Conservation (phyloP, 1,140 invertebrate genomes). For the Drosophila hydei region DNA sequence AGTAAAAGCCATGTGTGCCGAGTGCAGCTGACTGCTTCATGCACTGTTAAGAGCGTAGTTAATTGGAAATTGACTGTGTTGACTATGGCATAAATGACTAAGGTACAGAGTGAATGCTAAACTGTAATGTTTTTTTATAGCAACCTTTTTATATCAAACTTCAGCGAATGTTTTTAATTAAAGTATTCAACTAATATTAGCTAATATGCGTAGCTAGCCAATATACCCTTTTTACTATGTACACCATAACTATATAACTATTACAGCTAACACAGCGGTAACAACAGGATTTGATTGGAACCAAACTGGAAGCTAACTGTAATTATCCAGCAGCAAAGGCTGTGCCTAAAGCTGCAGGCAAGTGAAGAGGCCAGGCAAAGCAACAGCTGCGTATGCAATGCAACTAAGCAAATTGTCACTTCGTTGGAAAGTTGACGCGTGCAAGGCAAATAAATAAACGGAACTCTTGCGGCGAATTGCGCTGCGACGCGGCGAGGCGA, state of each 20-base stretch:
- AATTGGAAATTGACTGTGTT: too few relatives aligned
- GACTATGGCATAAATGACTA: too few relatives aligned
- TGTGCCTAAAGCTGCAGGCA: neutral
- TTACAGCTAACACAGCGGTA: neutral
- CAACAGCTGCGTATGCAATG: slow-evolving; percentile 41
- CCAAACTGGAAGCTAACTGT: slow-evolving; percentile 20
- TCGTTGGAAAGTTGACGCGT: slow-evolving; percentile 61
- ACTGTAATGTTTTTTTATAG: too few relatives aligned
- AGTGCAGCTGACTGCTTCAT: neutral
- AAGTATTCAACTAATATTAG: too few relatives aligned
- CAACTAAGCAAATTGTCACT: slow-evolving; percentile 64
- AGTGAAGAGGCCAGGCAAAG: neutral
- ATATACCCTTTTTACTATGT: too few relatives aligned
- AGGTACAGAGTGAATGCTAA: too few relatives aligned
- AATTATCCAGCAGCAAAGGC: slow-evolving; percentile 9
- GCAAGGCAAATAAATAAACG: slow-evolving; percentile 51
- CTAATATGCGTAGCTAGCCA: too few relatives aligned
- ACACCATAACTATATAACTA: neutral
- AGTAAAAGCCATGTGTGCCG: neutral
- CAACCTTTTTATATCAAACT: too few relatives aligned
- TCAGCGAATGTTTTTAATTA: too few relatives aligned
- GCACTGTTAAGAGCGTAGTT: neutral
- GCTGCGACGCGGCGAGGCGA: neutral
- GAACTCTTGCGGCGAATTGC: slow-evolving; percentile 31
- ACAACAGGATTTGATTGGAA: neutral